Conservation (phyloP, 2,888 invertebrate genomes). For the Polylopha cassiicola region DNA sequence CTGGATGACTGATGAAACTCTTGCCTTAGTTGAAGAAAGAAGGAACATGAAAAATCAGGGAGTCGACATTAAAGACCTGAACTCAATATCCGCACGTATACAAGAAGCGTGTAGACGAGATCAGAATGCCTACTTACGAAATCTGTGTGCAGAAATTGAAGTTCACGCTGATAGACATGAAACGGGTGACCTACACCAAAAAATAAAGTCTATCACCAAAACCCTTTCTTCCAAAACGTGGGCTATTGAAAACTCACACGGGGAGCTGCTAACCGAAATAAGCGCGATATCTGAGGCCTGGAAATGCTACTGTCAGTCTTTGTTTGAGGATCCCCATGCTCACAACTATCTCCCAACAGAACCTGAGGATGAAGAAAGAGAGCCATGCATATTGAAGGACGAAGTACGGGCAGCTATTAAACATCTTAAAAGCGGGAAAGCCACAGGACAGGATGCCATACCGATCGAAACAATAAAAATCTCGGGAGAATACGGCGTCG, state of each 20-base stretch:
- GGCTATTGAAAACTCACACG: not conserved
- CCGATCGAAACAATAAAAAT: not conserved
- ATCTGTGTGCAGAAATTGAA: not conserved
- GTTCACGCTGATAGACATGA: not conserved
- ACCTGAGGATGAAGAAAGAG: not conserved
- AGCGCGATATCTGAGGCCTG: not conserved
- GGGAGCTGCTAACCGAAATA: not conserved
- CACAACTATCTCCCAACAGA: not conserved
- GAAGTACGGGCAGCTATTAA: not conserved
- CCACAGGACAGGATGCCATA: not conserved
- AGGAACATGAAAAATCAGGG: not conserved
- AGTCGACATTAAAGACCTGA: not conserved
- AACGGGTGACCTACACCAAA: too few relatives aligned
- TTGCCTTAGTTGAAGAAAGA: conserved; percentile 4
- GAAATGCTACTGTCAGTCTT: not conserved
- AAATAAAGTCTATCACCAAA: too few relatives aligned
- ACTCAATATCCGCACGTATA: not conserved
- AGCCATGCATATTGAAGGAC: not conserved
- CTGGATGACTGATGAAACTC: not conserved
- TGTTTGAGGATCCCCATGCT: not conserved
- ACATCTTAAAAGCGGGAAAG: not conserved
- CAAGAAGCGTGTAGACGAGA: conserved; percentile 1
- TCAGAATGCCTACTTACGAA: too few relatives aligned
- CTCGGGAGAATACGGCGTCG: not conserved
- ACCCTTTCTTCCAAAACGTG: not conserved